Base-by-base conservation (phyloP, 2,888 invertebrate genomes). In the Erebia palarica region DNA sequence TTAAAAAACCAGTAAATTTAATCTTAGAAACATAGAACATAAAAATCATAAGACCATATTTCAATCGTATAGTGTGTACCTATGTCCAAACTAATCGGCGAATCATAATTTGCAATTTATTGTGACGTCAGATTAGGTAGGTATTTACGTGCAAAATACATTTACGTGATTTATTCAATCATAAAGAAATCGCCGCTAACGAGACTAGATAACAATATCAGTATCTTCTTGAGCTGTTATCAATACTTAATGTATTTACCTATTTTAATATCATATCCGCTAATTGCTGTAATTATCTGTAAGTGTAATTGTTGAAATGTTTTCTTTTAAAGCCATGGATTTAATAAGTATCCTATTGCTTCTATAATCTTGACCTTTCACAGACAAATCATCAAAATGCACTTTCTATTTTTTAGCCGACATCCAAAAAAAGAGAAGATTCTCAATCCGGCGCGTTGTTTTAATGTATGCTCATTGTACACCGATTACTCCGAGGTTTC, bases 161-260 rank as follows among this genome's bases (percentile, higher is more conserved):
- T 75, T 59, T 58, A 69, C 65, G 71, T 78, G 78, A 78, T 79
- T 78, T 77, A 73, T 75, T 53, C 74, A 77, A 80, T 80, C 80
- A 81, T 82, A 81, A 79, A 78, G 80, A 84, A 87, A 86, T 88
- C 86, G 86, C 82, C 78, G 84, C 85, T 75, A 75, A 75, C 73
- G 75, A 77, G 78, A 76, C 69, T 67, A 66, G 85, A 86, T 86
- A 84, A 82, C 76, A 77, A 74, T 76, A 78, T 80, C 78, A 75
- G 77, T 78, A 76, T 75, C 77, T 82, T 82, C 77, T 79, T 78
- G 76, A 77, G 77, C 72, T 72, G 61, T 85, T 86, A 89, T 89
- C 86, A 76, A 71, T 77, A 78, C 79, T 83, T 82, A 83, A 78
- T 75, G 76, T 77, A 77, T 79, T 81, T 78, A n/a, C n/a, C n/a